Base-by-base conservation (phyloP, 2,113 vertebrate species). In the Chroicocephalus ridibundus region DNA sequence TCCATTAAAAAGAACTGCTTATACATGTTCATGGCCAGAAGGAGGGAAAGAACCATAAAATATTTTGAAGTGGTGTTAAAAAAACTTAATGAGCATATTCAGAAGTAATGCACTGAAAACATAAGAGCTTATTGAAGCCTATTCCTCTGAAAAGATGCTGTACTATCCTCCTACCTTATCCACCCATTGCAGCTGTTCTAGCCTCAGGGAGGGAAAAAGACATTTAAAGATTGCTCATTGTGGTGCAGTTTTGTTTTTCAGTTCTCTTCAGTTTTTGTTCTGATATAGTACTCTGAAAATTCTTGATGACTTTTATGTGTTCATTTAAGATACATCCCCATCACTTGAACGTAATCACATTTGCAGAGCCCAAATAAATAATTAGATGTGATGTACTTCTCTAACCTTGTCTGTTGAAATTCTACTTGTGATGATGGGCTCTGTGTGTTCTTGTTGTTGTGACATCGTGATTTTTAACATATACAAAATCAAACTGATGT, bases 361-460 rank as follows among this genome's bases (percentile, higher is more conserved):
- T 62, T 75, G 31, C 13, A 8, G 83, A 55, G 51, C 83, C 51
- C 19, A 47, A 46, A 62, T 66, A 90, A 66, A 34, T 69, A 58
- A 79, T 38, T 38, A 65, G 31, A 42, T 20, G 9, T 47, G 54
- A 66, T 25, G 24, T 42, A 8, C 20, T 61, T 88, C 38, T 68
- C 44, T 69, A 40, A 62, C 22, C 17, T 42, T 44, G 13, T 78
- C 49, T 62, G 16, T 86, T 90, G 68, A 51, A 90, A 74, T 92
- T 66, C 32, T 62, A 0, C 3, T 15, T 46, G 32, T 46, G 17
- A 25, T 36, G 0, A 1, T 76, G 44, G 25, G 20, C 22, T 78
- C 78, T 74, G 34, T 52, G 2, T 13, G 47, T 14, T 68, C 15
- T 57, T 54, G 4, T 0, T 61, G 13, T 42, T 78, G 32, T 29